Evolutionary conservation across 2,888 invertebrate species (phyloP).

Genomic region (Tetramorium bicarinatum): DNA sequence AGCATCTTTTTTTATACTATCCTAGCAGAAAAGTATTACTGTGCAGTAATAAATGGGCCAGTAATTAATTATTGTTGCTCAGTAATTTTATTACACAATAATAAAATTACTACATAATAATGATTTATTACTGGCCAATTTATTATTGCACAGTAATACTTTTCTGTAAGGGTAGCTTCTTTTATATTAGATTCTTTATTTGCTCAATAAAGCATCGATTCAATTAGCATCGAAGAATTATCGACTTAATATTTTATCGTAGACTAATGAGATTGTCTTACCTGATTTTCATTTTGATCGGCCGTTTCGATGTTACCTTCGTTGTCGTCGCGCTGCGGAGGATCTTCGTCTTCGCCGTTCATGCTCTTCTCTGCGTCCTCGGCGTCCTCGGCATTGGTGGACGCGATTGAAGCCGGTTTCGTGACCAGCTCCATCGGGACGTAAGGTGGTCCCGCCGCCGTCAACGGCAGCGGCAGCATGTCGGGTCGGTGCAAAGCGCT

Average conservation of each 20-base stretch:
- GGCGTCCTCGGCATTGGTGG: conserved; percentile 48
- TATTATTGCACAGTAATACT: too few species aligned
- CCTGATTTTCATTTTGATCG: conserved; percentile 81
- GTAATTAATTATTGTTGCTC: too few species aligned
- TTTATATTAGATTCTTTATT: not conserved
- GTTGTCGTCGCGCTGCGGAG: conserved; percentile 75
- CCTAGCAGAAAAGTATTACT: too few species aligned
- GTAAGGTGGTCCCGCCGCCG: conserved; percentile 75
- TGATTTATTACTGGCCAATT: too few species aligned
- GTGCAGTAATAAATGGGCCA: too few species aligned
- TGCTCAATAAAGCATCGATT: not conserved
- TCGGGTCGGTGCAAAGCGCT: conserved; percentile 80
- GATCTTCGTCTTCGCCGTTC: conserved; percentile 54
- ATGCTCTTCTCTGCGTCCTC: conserved; percentile 45
- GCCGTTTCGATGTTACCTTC: conserved; percentile 81
- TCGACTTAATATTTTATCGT: not conserved
- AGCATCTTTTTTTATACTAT: not conserved
- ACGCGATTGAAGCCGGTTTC: conserved; percentile 66
- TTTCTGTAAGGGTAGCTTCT: too few species aligned
- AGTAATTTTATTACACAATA: too few species aligned
- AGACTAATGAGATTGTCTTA: conserved; percentile 29
- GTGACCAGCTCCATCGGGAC: conserved; percentile 83
- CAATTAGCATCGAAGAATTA: not conserved
- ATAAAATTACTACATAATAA: too few species aligned
- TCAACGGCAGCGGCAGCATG: conserved; percentile 79